Conservation (phyloP, 2,113 vertebrate genomes). For the Empidonax alnorum region DNA sequence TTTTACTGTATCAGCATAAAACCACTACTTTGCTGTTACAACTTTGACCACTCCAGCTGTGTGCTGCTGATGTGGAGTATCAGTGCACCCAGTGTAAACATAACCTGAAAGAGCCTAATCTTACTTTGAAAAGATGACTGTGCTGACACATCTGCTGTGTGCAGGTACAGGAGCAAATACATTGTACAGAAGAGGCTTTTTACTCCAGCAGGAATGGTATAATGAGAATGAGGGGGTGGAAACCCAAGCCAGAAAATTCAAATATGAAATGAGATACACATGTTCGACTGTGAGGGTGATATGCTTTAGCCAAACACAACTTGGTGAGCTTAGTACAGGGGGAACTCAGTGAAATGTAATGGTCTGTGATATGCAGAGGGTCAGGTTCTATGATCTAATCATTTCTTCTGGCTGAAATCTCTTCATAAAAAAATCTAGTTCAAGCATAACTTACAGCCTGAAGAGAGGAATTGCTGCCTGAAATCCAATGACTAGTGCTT, state of each 20-base stretch:
- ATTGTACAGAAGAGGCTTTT: background rate
- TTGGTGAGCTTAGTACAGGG: constrained; percentile 38
- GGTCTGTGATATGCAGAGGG: constrained; percentile 50
- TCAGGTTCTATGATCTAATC: constrained; percentile 57
- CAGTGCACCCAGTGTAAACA: background rate
- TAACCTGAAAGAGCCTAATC: background rate
- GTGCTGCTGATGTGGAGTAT: background rate
- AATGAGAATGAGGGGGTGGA: constrained; percentile 22
- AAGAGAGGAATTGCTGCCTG: constrained; percentile 40
- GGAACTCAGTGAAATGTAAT: constrained; percentile 21
- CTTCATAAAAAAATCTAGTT: constrained; percentile 52
- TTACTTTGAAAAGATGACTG: background rate
- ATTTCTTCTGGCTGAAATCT: constrained; percentile 59
- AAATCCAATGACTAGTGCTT: background rate
- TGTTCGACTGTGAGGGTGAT: constrained; percentile 50
- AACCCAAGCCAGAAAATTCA: constrained; percentile 40
- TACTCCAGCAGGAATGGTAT: background rate
- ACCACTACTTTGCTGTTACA: background rate
- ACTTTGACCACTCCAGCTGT: background rate
- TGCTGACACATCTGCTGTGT: background rate
- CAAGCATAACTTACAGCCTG: constrained; percentile 29
- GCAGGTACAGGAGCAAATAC: background rate
- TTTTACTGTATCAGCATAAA: background rate
- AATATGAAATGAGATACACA: constrained; percentile 54
- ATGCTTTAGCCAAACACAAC: constrained; percentile 50